These are phyloP conservation scores for Sterrhoptilus dennistouni DNA, from an alignment of 2,113 vertebrate genomes.

Conservation along the genomic window DNA sequence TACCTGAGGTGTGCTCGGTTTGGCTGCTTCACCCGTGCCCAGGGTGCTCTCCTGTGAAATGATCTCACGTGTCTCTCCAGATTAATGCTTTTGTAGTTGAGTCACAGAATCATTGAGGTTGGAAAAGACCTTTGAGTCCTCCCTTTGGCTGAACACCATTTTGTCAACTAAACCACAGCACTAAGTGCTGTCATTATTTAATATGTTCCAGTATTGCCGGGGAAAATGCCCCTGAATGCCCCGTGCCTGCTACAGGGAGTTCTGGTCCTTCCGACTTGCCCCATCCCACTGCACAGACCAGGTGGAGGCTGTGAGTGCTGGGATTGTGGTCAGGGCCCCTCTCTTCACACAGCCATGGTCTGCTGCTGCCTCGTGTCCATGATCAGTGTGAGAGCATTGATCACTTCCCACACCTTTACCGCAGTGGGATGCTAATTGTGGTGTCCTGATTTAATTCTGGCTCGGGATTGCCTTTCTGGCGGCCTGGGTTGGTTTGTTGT, in stretches of 20 bases:
- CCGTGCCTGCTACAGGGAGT: fast-evolving
- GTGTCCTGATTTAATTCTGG: background rate
- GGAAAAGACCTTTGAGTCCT: background rate
- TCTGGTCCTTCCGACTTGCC: background rate
- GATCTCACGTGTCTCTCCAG: background rate
- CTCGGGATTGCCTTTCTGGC: background rate
- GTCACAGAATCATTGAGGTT: background rate
- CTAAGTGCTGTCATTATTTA: background rate
- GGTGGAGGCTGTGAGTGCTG: background rate
- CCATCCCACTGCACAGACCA: fast-evolving
- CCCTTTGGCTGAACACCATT: background rate
- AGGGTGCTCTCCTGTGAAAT: fast-evolving
- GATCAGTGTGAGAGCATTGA: fast-evolving
- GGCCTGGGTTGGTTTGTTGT: background rate
- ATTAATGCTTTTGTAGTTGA: too few relatives aligned
- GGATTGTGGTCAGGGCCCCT: background rate
- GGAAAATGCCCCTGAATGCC: background rate
- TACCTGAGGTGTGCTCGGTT: background rate
- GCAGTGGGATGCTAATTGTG: background rate
- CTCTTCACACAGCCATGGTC: background rate
- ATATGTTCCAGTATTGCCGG: background rate
- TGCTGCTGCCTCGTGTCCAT: fast-evolving
- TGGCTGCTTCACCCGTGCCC: fast-evolving
- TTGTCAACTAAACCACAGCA: background rate
- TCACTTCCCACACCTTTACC: fast-evolving